Conservation (phyloP, 1,140 invertebrate genomes). For the Caenorhabditis tropicalis region DNA sequence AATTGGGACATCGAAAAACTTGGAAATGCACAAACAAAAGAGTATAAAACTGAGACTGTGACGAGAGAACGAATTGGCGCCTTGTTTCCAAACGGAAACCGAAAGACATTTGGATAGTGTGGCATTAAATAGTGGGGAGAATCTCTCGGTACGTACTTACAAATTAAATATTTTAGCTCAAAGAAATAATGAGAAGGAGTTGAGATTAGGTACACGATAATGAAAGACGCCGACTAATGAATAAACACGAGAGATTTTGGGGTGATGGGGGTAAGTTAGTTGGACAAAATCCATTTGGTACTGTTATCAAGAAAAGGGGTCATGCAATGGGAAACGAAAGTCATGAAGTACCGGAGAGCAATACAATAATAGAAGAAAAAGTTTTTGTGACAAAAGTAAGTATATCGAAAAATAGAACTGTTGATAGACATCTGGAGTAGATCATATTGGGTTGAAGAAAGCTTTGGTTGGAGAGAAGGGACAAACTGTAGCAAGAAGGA, state of each 20-base stretch:
- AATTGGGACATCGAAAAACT: background rate
- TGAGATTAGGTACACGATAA: conserved; percentile 42
- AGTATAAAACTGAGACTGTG: background rate
- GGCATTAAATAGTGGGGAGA: background rate
- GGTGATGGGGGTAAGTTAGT: background rate
- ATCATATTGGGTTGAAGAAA: conserved; percentile 24
- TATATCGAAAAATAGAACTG: background rate
- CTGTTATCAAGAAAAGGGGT: background rate
- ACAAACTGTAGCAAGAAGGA: background rate
- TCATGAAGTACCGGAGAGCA: conserved; percentile 35
- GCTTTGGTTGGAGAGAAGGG: background rate
- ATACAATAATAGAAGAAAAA: background rate
- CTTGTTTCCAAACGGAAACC: conserved; percentile 18
- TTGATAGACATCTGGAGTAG: conserved; percentile 12
- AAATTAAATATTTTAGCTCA: background rate
- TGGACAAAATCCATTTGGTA: background rate
- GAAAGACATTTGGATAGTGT: background rate
- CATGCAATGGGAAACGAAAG: background rate
- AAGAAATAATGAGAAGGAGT: background rate
- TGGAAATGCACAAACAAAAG: background rate
- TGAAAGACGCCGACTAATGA: conserved; percentile 40
- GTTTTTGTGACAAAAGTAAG: background rate
- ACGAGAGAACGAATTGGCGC: background rate
- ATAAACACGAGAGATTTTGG: conserved; percentile 40
- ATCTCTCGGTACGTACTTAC: no score